These are phyloP conservation scores for Pseudopodoces humilis DNA, from an alignment of 2,113 vertebrate genomes.

Conservation along the genomic window DNA sequence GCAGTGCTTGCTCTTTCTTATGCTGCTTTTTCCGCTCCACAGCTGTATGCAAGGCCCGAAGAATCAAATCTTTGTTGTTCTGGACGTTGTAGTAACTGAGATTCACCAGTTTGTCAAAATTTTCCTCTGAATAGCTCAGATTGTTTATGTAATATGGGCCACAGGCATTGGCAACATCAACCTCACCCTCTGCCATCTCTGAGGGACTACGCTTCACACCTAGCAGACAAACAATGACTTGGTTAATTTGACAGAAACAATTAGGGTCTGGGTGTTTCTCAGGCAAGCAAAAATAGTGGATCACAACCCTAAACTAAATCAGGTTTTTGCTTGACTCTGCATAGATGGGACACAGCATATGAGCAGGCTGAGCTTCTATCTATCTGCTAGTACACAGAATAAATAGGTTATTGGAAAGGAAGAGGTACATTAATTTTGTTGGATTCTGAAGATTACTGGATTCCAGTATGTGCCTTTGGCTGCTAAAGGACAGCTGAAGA, in stretches of 20 bases:
- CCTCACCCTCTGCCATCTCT: conserved; percentile 72
- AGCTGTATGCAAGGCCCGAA: conserved; percentile 54
- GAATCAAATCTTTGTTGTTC: conserved; percentile 73
- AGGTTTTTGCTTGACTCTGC: rapidly evolving
- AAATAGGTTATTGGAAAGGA: background rate
- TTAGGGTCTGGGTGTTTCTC: background rate
- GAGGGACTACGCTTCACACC: conserved; percentile 74
- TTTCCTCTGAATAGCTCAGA: conserved; percentile 70
- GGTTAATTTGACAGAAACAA: background rate
- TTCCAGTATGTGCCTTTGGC: background rate
- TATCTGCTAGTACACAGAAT: background rate
- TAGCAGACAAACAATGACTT: background rate
- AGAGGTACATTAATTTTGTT: background rate
- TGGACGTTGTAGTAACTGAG: conserved; percentile 76
- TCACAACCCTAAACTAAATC: background rate
- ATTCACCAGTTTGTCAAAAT: conserved; percentile 77
- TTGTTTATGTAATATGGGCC: conserved; percentile 76
- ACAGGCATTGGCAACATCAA: conserved; percentile 59
- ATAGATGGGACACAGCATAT: background rate
- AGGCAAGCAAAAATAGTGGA: background rate
- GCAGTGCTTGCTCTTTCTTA: conserved; percentile 14
- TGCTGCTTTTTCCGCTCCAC: conserved; percentile 69
- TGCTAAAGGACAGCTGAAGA: background rate
- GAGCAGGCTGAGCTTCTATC: background rate
- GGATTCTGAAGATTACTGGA: background rate